Evolutionary conservation across 2,113 vertebrate genomes (phyloP).

Genomic region (Prunella himalayana): DNA sequence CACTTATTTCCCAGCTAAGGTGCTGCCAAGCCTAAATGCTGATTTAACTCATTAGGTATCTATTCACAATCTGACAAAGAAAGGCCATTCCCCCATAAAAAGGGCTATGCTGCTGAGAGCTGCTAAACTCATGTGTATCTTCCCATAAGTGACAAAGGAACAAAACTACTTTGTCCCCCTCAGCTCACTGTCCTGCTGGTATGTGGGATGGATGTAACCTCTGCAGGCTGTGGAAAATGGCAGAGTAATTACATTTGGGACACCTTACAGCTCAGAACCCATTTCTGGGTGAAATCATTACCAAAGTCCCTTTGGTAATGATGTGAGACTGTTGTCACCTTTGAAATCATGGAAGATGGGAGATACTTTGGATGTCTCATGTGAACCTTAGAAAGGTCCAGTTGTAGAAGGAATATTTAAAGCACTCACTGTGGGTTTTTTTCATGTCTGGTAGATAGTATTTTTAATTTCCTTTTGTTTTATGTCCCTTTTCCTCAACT

Average conservation of each 20-base stretch:
- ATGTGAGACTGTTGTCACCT: background rate
- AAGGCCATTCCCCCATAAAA: background rate
- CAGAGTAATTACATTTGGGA: background rate
- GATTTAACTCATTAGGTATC: background rate
- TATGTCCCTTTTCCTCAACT: background rate
- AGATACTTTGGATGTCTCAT: background rate
- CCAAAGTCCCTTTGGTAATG: background rate
- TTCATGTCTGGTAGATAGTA: background rate
- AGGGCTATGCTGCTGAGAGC: background rate
- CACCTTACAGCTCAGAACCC: background rate
- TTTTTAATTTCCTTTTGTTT: background rate
- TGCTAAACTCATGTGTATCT: fast-evolving
- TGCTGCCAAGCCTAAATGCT: background rate
- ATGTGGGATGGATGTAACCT: background rate
- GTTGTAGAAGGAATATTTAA: background rate
- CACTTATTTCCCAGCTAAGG: background rate
- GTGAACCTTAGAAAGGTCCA: background rate
- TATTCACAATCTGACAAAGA: background rate
- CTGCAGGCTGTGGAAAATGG: background rate
- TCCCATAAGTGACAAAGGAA: background rate
- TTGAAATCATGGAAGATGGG: background rate
- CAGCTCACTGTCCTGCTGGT: background rate
- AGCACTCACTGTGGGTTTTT: background rate
- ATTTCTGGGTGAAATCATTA: background rate
- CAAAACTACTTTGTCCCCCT: background rate